phyloP scores from a whole-genome alignment of 1,140 invertebrate genomes.

The Mactra quadrangularis region DNA sequence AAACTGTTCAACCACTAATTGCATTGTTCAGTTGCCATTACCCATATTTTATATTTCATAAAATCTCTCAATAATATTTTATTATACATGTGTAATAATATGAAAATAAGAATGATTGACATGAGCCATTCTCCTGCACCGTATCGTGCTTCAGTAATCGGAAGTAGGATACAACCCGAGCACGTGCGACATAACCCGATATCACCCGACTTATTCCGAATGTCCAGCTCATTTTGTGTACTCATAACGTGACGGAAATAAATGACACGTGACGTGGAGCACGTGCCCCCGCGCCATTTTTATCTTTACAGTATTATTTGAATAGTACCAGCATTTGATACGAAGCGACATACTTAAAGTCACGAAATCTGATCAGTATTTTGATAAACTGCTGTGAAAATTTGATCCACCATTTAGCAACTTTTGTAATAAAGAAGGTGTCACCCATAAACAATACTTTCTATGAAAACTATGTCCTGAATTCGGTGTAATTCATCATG shows the following conservation, averaged over 20 bases:
- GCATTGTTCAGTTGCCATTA: too few species aligned
- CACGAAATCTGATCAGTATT: slow-evolving; percentile 2
- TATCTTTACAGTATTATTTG: slow-evolving; percentile 1
- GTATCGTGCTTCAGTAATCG: neutral
- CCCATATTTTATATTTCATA: too few species aligned
- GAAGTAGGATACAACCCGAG: neutral
- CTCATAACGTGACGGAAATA: slow-evolving; percentile 8
- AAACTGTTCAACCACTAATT: too few species aligned
- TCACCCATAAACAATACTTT: neutral
- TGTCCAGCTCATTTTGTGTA: slow-evolving; percentile 12
- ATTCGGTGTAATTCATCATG: neutral
- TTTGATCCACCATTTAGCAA: slow-evolving; percentile 11
- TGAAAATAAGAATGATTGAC: too few species aligned
- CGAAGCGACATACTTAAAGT: neutral
- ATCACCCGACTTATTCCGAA: neutral
- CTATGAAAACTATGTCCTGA: too few species aligned
- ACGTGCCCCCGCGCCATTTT: neutral
- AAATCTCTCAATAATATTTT: too few species aligned
- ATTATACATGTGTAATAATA: too few species aligned
- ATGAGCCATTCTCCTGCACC: neutral
- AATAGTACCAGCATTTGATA: slow-evolving; percentile 24
- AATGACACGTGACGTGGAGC: slow-evolving; percentile 30
- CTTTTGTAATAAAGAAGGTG: neutral
- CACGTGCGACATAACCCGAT: neutral
- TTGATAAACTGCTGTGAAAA: neutral